These are phyloP conservation scores for Pao palembangensis DNA, from an alignment of 2,113 vertebrate species.

Conservation along the genomic window DNA sequence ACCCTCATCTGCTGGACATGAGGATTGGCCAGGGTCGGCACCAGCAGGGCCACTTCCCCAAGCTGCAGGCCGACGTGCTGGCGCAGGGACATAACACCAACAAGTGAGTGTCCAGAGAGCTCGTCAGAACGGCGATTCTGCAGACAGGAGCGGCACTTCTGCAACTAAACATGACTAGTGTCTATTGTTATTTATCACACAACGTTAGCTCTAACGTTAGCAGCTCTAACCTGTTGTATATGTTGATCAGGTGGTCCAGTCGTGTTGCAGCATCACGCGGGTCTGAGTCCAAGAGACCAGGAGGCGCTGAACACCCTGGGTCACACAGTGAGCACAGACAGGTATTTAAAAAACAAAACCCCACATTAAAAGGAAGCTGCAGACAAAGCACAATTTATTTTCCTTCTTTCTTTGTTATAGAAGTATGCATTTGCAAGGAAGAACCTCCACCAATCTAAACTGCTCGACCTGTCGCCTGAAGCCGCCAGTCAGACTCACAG, in stretches of 20 bases:
- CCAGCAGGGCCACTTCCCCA: slow-evolving; percentile 93
- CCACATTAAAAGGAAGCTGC: neutral
- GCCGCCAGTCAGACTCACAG: slow-evolving; percentile 91
- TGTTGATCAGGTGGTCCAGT: slow-evolving; percentile 83
- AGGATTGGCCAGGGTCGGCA: slow-evolving; percentile 97
- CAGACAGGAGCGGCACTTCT: too few species aligned
- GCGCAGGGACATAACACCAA: slow-evolving; percentile 84
- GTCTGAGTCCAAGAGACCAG: slow-evolving; percentile 80
- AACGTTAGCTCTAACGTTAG: too few species aligned
- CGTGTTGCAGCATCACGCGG: slow-evolving; percentile 82
- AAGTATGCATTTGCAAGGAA: slow-evolving; percentile 89
- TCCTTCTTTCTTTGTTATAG: slow-evolving; percentile 64
- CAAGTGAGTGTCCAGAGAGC: slow-evolving; percentile 80
- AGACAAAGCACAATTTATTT: slow-evolving; percentile 6
- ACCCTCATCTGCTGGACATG: slow-evolving; percentile 96
- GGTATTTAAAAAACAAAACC: slow-evolving; percentile 66
- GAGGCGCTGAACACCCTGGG: slow-evolving; percentile 70
- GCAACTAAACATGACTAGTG: neutral
- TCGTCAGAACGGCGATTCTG: neutral
- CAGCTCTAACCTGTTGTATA: slow-evolving; percentile 4
- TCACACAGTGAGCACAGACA: slow-evolving; percentile 86
- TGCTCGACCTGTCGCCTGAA: slow-evolving; percentile 89
- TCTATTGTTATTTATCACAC: neutral
- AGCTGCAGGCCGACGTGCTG: slow-evolving; percentile 90
- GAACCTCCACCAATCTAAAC: slow-evolving; percentile 86